Conservation (phyloP, 2,888 invertebrate genomes). For the Calephelis perditalis region DNA sequence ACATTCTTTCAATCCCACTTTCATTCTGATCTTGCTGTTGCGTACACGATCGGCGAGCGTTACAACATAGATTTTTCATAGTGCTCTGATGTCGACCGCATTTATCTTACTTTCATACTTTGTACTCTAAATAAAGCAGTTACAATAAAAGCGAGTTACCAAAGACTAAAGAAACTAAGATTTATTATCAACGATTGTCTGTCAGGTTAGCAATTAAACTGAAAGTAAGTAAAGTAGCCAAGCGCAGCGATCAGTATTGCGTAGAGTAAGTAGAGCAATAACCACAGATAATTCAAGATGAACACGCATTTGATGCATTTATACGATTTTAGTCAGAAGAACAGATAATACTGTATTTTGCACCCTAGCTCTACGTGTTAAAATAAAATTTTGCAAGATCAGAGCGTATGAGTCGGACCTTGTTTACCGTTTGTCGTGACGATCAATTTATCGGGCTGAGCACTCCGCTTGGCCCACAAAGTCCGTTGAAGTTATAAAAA, state of each 20-base stretch:
- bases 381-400: constrained; percentile 1
- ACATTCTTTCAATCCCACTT: too few species aligned
- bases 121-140: too few species aligned
- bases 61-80: too few species aligned
- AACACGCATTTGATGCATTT: constrained; percentile 26
- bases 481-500: too few species aligned
- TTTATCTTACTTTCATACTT: too few species aligned
- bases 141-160: too few species aligned
- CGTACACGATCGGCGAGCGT: too few species aligned
- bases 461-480: too few species aligned
- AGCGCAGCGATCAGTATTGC: constrained; percentile 15
- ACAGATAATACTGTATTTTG: constrained; percentile 11
- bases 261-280: constrained; percentile 28
- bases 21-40: too few species aligned
- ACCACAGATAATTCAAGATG: constrained; percentile 30
- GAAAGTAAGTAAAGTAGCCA: constrained; percentile 6
- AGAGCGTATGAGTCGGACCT: neutral
- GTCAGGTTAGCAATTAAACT: constrained; percentile 10
- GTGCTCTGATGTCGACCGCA: too few species aligned
- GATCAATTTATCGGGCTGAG: neutral
- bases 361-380: neutral
- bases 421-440: constrained; percentile 19
- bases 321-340: constrained; percentile 18
- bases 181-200: constrained; percentile 3
- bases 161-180: too few species aligned